phyloP scores from a whole-genome alignment of 2,888 invertebrate species.

The Julus scanicus region DNA sequence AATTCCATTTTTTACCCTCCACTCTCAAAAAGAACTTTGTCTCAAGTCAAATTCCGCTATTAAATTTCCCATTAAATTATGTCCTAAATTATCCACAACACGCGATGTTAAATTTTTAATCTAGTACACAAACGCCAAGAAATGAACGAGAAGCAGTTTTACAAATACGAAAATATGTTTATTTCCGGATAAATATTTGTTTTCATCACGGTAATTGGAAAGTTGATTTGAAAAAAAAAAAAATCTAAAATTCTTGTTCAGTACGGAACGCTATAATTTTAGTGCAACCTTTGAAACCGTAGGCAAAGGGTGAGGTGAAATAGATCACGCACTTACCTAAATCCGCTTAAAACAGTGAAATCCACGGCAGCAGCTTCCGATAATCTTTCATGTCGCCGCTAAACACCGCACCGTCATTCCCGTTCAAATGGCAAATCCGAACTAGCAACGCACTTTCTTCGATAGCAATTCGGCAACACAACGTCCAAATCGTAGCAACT shows the following conservation, averaged over 20 bases:
- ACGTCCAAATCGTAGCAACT: slow-evolving; percentile 11
- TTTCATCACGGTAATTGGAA: not conserved
- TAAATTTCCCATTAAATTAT: too few species aligned
- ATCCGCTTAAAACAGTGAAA: not conserved
- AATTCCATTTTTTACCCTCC: too few species aligned
- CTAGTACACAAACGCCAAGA: too few species aligned
- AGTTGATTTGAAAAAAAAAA: not conserved
- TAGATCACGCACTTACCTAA: not conserved
- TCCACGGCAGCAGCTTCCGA: not conserved
- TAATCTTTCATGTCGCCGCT: not conserved
- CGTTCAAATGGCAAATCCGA: not conserved
- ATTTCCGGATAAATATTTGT: not conserved
- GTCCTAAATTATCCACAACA: too few species aligned
- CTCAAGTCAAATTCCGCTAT: too few species aligned
- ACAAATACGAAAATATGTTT: not conserved
- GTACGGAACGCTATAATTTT: too few species aligned
- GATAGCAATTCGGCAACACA: not conserved
- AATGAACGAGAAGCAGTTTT: not conserved
- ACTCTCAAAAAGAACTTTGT: too few species aligned
- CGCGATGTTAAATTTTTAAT: too few species aligned
- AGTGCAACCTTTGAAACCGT: not conserved
- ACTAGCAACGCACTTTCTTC: not conserved
- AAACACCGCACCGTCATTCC: slow-evolving; percentile 16
- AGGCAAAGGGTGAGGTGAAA: not conserved
- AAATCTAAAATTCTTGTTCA: too few species aligned